A percentile compares a stretch with the other conserved stretches of the same genome.
Evolutionary conservation across 2,797 vertebrate genomes (phyloP).

Genomic region (Cygnus olor): DNA sequence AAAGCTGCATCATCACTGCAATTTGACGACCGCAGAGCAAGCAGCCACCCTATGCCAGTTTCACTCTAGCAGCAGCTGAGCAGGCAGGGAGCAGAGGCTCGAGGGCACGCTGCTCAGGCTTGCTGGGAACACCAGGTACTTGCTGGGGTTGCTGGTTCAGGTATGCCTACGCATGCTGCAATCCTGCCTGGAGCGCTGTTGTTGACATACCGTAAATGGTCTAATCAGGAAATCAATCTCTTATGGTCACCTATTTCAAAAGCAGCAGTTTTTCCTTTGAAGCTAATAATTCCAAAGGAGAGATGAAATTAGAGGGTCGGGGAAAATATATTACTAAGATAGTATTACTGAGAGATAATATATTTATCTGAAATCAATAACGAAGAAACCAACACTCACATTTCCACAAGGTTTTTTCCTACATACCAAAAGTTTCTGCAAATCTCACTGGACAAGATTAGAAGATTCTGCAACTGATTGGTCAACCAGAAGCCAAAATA

Average conservation of each 20-base stretch:
- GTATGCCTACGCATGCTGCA: background rate
- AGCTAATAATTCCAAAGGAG: background rate
- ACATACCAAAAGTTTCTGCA: background rate
- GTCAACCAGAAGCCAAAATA: background rate
- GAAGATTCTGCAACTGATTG: background rate
- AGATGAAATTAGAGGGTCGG: background rate
- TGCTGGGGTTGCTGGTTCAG: background rate
- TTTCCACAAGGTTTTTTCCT: background rate
- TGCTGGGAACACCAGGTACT: background rate
- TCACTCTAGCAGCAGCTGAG: background rate
- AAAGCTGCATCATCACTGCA: background rate
- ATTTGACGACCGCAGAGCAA: background rate
- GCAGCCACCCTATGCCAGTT: background rate
- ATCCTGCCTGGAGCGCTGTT: background rate
- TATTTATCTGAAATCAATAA: background rate
- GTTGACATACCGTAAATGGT: background rate
- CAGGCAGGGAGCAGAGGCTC: background rate
- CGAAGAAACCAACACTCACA: background rate
- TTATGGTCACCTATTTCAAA: background rate
- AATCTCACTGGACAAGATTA: background rate
- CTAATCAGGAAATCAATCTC: background rate
- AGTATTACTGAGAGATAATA: background rate
- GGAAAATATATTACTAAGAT: background rate
- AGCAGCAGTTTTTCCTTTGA: background rate
- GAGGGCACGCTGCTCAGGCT: background rate